phyloP scores from a whole-genome alignment of 2,888 invertebrate genomes.

The Julus scandinavius region DNA sequence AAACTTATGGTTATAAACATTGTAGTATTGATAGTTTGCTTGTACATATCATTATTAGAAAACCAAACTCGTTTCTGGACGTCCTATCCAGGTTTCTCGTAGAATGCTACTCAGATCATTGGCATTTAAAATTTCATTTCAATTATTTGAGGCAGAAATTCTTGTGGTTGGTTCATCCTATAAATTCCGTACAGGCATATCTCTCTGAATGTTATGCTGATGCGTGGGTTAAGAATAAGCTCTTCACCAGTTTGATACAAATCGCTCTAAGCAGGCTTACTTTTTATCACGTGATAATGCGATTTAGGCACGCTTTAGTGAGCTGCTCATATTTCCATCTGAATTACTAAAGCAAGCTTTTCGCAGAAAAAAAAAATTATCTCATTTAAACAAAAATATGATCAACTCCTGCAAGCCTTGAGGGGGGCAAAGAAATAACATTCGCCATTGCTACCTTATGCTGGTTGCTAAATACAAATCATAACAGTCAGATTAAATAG shows the following conservation, averaged over 20 bases:
- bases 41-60: too few relatives aligned
- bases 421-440: not conserved
- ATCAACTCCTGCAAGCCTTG: not conserved
- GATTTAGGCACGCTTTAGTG: constrained; percentile 2
- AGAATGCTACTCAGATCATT: too few relatives aligned
- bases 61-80: too few relatives aligned
- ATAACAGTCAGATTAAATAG: not conserved
- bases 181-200: too few relatives aligned
- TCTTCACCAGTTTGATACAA: not conserved
- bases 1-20: too few relatives aligned
- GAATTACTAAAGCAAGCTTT: not conserved
- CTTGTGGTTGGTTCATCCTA: too few relatives aligned
- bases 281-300: not conserved
- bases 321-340: not conserved
- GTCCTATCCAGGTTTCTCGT: too few relatives aligned
- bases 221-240: too few relatives aligned
- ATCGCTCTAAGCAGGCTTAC: not conserved
- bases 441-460: not conserved
- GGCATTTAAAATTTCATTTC: too few relatives aligned
- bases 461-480: not conserved
- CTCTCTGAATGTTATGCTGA: too few relatives aligned
- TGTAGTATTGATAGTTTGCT: too few relatives aligned
- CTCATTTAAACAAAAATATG: not conserved
- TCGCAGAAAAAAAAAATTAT: not conserved
- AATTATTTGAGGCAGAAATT: too few relatives aligned